Base-by-base conservation (phyloP, 2,113 vertebrate genomes). In the Drymodes brunneopygia region DNA sequence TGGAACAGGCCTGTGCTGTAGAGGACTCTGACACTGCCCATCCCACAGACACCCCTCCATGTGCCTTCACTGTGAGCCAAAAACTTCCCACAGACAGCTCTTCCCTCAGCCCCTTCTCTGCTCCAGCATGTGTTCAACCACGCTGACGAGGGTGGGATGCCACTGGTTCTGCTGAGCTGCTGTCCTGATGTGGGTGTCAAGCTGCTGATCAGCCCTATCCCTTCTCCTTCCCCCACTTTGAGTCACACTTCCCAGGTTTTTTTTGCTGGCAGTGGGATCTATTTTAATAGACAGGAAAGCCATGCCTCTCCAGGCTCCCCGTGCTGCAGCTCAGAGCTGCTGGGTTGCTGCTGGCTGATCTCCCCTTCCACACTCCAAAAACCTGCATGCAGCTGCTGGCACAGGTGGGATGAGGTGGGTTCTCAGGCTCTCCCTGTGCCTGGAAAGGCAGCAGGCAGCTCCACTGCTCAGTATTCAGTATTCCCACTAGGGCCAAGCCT, bases 151-250 rank as follows among this genome's bases (percentile, higher is more conserved):
- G 0, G 89, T 86, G 51, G 69, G 91, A 84, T 69, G 92, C 31
- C 27, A 38, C 38, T 5, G 4, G 25, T 42, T 92, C 62, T 83
- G 92, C 88, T 67, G 81, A 84, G 75, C 22, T 90, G 93, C 72
- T 96, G 56, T 90, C 75, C 85, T 90, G 85, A 83, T 92, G 93
- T 95, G 96, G 94, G 94, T 90, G 95, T 96, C 67, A 56, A 67
- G 88, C 45, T 94, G 86, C 88, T 2, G 5, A 90, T 82, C 82
- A 92, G 50, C 66, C 90, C 83, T 9, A n/a, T 45, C 78, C 85
- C 79, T 89, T 69, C 20, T 78, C 38, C 80, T 85, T 84, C 93
- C 92, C 70, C 95, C 93, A 71, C 92, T 95, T 94, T 91, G 93
- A 96, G 94, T 96, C 94, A 95, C 56, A 77, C 24, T 87, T 89